These are phyloP conservation scores for Tachina fera DNA, from an alignment of 2,888 invertebrate species.

Conservation along the genomic window DNA sequence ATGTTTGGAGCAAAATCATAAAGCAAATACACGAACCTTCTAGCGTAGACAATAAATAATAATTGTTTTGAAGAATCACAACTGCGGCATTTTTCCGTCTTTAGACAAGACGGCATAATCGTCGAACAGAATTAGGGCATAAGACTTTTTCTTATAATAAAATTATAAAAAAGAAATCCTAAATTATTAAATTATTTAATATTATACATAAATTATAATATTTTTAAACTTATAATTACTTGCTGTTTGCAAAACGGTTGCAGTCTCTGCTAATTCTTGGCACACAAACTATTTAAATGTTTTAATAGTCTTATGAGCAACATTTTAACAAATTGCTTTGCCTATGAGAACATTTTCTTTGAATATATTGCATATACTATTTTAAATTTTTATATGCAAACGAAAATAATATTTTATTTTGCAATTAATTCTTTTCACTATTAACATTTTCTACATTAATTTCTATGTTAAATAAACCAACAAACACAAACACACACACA, in stretches of 20 bases:
- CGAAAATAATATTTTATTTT: slow-evolving; percentile 54
- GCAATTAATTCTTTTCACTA: slow-evolving; percentile 65
- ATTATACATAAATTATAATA: too few species aligned
- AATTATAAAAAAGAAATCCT: too few species aligned
- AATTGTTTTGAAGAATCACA: too few species aligned
- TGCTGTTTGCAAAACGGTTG: neutral
- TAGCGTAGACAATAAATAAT: too few species aligned
- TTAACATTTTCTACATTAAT: slow-evolving; percentile 64
- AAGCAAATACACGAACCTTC: too few species aligned
- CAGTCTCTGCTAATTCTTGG: slow-evolving; percentile 19
- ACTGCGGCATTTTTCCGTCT: too few species aligned
- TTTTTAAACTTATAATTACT: neutral
- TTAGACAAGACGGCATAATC: too few species aligned
- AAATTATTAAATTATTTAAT: too few species aligned
- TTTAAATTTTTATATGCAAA: slow-evolving; percentile 7
- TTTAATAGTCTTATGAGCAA: slow-evolving; percentile 49
- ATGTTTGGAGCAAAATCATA: too few species aligned
- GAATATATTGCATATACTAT: slow-evolving; percentile 14
- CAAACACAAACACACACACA: slow-evolving; percentile 50
- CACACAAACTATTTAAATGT: slow-evolving; percentile 28
- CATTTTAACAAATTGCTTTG: slow-evolving; percentile 45
- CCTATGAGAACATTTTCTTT: slow-evolving; percentile 25
- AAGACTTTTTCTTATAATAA: too few species aligned
- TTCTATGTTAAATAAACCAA: slow-evolving; percentile 42
- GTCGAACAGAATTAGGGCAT: too few species aligned